phyloP scores from a whole-genome alignment of 2,888 invertebrate genomes.

The Dasypolia templi region DNA sequence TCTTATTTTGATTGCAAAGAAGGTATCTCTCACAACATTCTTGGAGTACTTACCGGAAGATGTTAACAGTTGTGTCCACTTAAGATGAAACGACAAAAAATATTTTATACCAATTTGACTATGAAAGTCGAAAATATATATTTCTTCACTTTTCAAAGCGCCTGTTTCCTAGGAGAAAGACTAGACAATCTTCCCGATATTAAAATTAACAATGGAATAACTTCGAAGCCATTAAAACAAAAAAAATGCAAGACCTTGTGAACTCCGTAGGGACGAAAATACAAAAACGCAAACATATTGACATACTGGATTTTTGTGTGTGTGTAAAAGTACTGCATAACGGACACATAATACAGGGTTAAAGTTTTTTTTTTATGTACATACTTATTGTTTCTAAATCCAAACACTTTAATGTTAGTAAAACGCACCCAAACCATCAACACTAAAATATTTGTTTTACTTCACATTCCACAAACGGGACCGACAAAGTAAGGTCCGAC shows the following conservation, averaged over 20 bases:
- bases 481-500: background rate
- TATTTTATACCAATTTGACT: background rate
- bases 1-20: conserved; percentile 30
- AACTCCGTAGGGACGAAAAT: background rate
- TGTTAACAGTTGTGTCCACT: background rate
- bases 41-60: conserved; percentile 37
- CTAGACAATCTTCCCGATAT: background rate
- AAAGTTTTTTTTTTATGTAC: background rate
- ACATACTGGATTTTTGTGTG: conserved; percentile 14
- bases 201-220: background rate
- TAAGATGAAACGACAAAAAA: background rate
- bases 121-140: background rate
- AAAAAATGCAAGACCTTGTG: background rate
- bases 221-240: background rate
- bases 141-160: conserved; percentile 4
- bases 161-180: background rate
- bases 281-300: background rate
- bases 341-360: background rate
- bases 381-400: background rate
- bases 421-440: conserved; percentile 7
- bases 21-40: conserved; percentile 32
- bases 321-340: conserved; percentile 17
- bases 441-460: background rate
- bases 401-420: conserved; percentile 24
- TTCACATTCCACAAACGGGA: background rate